Conservation (phyloP, 1,140 invertebrate species). For the Mactra quadrangularis region DNA sequence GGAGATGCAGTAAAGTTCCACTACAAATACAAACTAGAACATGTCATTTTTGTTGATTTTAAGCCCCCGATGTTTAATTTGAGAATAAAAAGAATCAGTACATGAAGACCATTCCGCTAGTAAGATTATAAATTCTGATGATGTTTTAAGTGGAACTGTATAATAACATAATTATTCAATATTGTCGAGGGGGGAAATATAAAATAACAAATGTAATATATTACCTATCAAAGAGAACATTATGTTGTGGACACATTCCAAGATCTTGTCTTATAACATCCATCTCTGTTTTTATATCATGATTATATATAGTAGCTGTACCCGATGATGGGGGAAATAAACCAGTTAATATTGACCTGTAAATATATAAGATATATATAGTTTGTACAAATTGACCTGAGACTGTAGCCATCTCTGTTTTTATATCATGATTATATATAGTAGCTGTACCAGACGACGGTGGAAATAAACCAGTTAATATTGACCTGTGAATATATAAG, state of each 20-base stretch:
- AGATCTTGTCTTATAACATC: constrained; percentile 85
- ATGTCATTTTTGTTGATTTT: too few relatives aligned
- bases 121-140: too few relatives aligned
- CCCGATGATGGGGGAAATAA: constrained; percentile 86
- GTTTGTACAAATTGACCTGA: too few relatives aligned
- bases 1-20: too few relatives aligned
- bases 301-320: constrained; percentile 86
- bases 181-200: too few relatives aligned
- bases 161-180: too few relatives aligned
- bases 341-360: constrained; percentile 88
- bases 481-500: constrained; percentile 76
- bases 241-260: constrained; percentile 89
- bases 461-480: constrained; percentile 89
- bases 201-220: too few relatives aligned
- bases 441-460: constrained; percentile 86
- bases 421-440: constrained; percentile 87
- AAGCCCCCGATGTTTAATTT: too few relatives aligned
- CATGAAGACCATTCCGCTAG: too few relatives aligned
- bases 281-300: constrained; percentile 87
- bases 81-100: too few relatives aligned
- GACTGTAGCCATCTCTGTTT: constrained; percentile 86
- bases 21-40: too few relatives aligned
- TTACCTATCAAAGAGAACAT: constrained; percentile 87
- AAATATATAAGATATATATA: constrained; percentile 34
- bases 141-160: too few relatives aligned